These are phyloP conservation scores for Cryptocephalus primarius DNA, from an alignment of 2,888 invertebrate species.

Conservation along the genomic window DNA sequence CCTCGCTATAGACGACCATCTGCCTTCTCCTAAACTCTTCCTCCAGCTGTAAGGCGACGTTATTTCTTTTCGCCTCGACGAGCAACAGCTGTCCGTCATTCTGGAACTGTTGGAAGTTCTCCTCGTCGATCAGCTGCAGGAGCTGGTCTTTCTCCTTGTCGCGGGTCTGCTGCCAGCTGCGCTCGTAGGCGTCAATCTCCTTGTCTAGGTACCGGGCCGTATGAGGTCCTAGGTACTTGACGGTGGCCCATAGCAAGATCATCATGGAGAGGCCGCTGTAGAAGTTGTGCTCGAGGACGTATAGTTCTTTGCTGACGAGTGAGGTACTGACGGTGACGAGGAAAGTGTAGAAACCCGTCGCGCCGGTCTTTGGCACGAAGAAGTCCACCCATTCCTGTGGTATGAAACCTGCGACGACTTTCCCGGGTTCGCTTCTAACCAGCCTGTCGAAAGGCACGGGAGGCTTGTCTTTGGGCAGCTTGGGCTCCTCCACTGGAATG, in stretches of 20 bases:
- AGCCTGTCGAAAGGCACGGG: conserved; percentile 5
- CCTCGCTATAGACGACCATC: conserved; percentile 47
- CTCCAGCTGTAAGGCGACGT: conserved; percentile 85
- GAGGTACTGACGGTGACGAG: conserved; percentile 69
- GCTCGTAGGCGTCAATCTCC: conserved; percentile 55
- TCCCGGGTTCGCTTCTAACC: conserved; percentile 55
- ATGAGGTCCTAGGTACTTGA: conserved; percentile 64
- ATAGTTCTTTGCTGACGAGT: conserved; percentile 85
- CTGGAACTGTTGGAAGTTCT: conserved; percentile 65
- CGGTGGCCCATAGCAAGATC: conserved; percentile 44
- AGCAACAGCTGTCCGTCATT: conserved; percentile 41
- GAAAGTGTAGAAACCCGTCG: conserved; percentile 84
- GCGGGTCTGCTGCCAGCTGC: conserved; percentile 15
- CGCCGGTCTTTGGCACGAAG: conserved; percentile 89
- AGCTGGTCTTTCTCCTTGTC: conserved; percentile 36
- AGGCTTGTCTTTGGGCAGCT: not conserved
- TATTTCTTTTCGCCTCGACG: conserved; percentile 79
- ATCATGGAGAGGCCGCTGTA: conserved; percentile 65
- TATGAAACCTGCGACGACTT: conserved; percentile 76
- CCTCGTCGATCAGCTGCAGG: conserved; percentile 47
- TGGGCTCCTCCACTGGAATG: not conserved
- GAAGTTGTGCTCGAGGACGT: conserved; percentile 88
- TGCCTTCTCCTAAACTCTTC: conserved; percentile 68
- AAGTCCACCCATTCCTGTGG: conserved; percentile 92
- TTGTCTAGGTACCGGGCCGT: conserved; percentile 57